Evolutionary conservation across 2,797 vertebrate species (phyloP), one percentile per base, ranked within the genome.

Genomic region (Octomys mimax): DNA sequence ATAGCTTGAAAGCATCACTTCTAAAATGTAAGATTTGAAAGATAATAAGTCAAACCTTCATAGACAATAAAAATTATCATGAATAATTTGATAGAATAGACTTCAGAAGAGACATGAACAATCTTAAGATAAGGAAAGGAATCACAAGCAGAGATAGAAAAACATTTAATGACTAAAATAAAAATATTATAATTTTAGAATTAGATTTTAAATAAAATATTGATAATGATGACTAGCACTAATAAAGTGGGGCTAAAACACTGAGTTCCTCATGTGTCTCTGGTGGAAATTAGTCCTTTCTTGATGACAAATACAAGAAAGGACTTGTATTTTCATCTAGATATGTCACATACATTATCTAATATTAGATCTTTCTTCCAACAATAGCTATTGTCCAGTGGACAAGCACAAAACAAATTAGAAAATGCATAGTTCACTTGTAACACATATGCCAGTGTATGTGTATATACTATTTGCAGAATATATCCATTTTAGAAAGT

Each of bases 1-100:
- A 92, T 22, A 91, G 87, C 89, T 97, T 96, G 66, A 96, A 96
- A 94, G 85, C 11, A 96, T 96, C 77, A 88, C 31, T 92, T 96
- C 4, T 95, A 93, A 95, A 95, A 87, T 57, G 89, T 92, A 84
- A 91, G 84, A 83, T 87, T 87, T 46, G 33, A 95, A 95, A 92
- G 31, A 68, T 68, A 92, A 49, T 61, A 94, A 93, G 96, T 95
- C 19, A 92, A 96, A 95, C 71, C 96, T 93, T 95, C 78, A 90
- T 83, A 95, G 36, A n/a, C 42, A 75, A 80, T 86, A n/a, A 87
- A 95, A 95, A 96, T 54, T 89, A 93, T 42, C 22, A 7, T 84
- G 52, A 93, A 87, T 77, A 71, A 24, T 57, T 96, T 88, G 36
- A 94, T 84, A 89, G 13, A 80, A 21, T 46, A 86, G 18, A 16